Percentiles rank a stretch among this genome's conserved stretches.
phyloP scores from a whole-genome alignment of 2,797 vertebrate genomes.

The Melopsittacus undulatus region DNA sequence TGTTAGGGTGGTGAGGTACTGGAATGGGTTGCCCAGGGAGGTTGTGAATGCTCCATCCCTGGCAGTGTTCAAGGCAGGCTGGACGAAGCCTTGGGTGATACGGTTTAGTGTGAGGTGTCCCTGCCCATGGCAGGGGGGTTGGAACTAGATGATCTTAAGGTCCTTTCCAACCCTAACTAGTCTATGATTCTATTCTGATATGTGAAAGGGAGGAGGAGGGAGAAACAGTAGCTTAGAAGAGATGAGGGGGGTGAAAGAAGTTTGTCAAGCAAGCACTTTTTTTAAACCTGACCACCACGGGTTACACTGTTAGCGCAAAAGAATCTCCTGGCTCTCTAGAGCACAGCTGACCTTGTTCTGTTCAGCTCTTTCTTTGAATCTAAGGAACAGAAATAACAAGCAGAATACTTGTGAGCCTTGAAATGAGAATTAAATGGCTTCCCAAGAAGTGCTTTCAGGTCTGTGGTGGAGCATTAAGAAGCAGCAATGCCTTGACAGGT shows the following conservation, averaged over 20 bases:
- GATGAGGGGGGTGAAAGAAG: neutral
- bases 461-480: neutral
- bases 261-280: slow-evolving; percentile 69
- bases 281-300: slow-evolving; percentile 75
- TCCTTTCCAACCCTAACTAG: no score
- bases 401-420: neutral
- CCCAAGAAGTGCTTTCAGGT: neutral
- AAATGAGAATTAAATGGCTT: neutral
- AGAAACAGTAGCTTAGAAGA: neutral
- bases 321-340: slow-evolving; percentile 50
- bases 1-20: no score
- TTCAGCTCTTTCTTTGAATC: slow-evolving; percentile 58
- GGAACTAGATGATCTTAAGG: no score
- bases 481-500: neutral
- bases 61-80: no score
- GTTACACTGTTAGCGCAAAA: slow-evolving; percentile 83
- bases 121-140: no score
- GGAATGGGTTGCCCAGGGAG: no score
- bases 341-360: slow-evolving; percentile 20
- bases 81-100: no score
- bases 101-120: no score
- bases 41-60: no score
- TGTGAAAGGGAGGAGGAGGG: neutral
- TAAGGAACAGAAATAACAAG: slow-evolving; percentile 56
- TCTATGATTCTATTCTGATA: no score